Percentiles rank a stretch among this genome's conserved stretches.
Conservation (phyloP, 2,113 vertebrate genomes). For the Aptenodytes forsteri region DNA sequence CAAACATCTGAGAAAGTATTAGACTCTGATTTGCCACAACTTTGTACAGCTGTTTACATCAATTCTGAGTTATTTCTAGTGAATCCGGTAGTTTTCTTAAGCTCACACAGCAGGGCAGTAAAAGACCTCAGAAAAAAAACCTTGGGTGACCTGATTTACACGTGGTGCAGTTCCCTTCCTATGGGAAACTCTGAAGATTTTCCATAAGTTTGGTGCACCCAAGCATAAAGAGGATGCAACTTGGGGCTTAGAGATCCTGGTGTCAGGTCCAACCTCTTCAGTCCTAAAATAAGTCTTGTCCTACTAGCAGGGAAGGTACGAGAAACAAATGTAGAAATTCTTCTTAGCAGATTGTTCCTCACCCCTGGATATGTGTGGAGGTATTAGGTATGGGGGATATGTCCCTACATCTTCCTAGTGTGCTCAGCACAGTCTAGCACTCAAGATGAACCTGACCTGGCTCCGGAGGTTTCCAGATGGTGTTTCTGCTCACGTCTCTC, state of each 20-base stretch:
- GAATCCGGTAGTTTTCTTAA: not conserved
- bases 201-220: not conserved
- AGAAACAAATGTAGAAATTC: not conserved
- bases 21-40: not conserved
- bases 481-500: not conserved
- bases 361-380: not conserved
- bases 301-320: not conserved
- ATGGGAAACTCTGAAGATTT: not conserved
- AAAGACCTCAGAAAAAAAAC: not conserved
- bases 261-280: not conserved
- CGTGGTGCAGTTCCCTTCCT: rapidly evolving
- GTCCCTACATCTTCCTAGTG: not conserved
- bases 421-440: not conserved
- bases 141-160: not conserved
- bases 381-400: too few relatives aligned
- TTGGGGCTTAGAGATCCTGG: not conserved
- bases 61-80: not conserved
- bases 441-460: not conserved
- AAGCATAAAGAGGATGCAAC: rapidly evolving
- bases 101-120: not conserved
- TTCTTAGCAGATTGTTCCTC: not conserved
- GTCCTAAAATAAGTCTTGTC: not conserved
- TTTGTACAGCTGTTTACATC: not conserved
- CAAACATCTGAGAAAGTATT: not conserved
- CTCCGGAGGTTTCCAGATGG: not conserved